These are phyloP conservation scores for Plagiodera versicolora DNA, from an alignment of 2,888 invertebrate species.

Conservation along the genomic window DNA sequence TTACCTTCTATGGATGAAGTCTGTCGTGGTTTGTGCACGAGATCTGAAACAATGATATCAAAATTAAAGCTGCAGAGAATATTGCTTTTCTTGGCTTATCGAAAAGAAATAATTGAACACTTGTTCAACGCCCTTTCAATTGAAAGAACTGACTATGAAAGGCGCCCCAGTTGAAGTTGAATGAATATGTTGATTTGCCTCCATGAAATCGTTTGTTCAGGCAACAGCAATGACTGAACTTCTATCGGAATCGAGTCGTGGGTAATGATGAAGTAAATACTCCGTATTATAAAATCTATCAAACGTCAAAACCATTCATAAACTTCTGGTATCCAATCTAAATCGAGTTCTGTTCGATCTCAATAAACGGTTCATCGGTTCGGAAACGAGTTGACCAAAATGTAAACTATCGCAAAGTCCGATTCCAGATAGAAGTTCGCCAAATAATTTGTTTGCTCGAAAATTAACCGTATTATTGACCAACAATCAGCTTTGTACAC, in stretches of 20 bases:
- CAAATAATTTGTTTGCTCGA: neutral
- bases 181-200: neutral
- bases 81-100: too few species aligned
- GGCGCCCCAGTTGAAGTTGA: neutral
- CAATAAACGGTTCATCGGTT: neutral
- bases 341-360: neutral
- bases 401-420: constrained; percentile 1
- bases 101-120: too few species aligned
- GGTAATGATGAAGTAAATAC: neutral
- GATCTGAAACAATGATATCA: constrained; percentile 19
- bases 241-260: neutral
- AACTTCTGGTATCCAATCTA: neutral
- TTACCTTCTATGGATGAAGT: constrained; percentile 25
- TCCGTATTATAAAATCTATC: neutral
- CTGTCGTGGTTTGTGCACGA: constrained; percentile 24
- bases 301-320: neutral
- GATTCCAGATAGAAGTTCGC: neutral
- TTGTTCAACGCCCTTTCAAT: neutral
- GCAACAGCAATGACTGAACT: neutral
- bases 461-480: constrained; percentile 1
- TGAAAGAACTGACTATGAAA: neutral
- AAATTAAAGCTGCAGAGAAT: too few species aligned
- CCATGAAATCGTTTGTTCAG: neutral
- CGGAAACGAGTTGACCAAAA: constrained; percentile 1
- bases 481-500: neutral